Base-by-base conservation (phyloP, 1,140 invertebrate species). In the Argopecten irradians region DNA sequence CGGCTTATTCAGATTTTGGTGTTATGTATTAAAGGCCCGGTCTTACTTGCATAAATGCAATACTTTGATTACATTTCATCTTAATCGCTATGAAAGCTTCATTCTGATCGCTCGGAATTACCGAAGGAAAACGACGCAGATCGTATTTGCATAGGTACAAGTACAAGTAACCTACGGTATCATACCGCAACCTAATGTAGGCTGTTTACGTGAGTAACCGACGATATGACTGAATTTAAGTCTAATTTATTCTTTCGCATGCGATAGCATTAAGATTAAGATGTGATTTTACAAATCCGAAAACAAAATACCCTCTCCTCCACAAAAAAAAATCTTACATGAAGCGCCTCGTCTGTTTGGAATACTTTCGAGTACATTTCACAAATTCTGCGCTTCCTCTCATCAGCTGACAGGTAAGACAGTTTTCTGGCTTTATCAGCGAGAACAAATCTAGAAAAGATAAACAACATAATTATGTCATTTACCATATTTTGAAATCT, bases 401-500 rank as follows among this genome's bases (percentile, higher is more conserved):
- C 90, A 84, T 92, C 91, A 55, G 36, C 84, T 1, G 89, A 91
- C 87, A 92, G 35, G 11, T 89, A 83, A 32, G 83, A 83, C 14
- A 89, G 89, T n/a, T 55, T 84, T 46, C 88, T 90, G 34, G 93
- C 93, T 82, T 90, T 88, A 39, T 91, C 90, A 9, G 93, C 92
- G 14, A 93, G 82, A n/a, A 94, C 90, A 84, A 94, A 95, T 36
- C 95, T 93, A 55, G 34, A 89, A 84, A 11, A 88, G 22, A 36
- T 33, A 33, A 55, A 28, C 11, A 13, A 35, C 39, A n/a, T 85
- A 39, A 55, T 14, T n/a, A 55, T 55, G 13, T 13, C n/a, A 55
- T 55, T 13, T 13, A 13, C 13, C 13, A 14, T 13, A n/a, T 14
- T 55, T 55, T 55, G n/a, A 14, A n/a, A 55, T 13, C 13, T 13